Percentiles rank a stretch among this genome's conserved stretches.
Evolutionary conservation across 1,140 invertebrate species (phyloP).

Genomic region (Lycorma delicatula): DNA sequence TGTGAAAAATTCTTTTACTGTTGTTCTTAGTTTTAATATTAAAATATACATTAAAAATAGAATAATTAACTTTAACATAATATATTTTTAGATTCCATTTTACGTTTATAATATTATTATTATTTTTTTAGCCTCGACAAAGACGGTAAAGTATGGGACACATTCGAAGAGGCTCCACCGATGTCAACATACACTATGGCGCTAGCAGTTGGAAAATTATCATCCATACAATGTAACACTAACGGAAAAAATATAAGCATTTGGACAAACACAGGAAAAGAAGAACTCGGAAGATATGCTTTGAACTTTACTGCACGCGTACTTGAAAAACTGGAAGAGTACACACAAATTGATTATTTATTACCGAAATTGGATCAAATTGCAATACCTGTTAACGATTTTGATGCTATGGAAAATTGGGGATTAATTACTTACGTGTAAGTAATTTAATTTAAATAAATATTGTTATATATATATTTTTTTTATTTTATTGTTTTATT

Average conservation of each 20-base stretch:
- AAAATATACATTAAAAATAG: no score
- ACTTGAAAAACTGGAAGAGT: conserved; percentile 30
- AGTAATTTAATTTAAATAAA: neutral
- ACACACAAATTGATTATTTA: conserved; percentile 41
- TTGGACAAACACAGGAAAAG: conserved; percentile 12
- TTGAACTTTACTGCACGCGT: neutral
- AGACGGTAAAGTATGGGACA: conserved; percentile 30
- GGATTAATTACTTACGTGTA: neutral
- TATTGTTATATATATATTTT: no score
- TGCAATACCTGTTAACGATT: conserved; percentile 61
- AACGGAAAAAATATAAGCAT: neutral
- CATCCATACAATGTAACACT: neutral
- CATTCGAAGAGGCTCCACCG: conserved; percentile 50
- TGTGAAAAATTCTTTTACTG: no score
- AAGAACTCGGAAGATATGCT: neutral
- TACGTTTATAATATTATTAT: no score
- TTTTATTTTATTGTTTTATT: no score
- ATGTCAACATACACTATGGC: conserved; percentile 73
- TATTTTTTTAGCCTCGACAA: conserved; percentile 5
- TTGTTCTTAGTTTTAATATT: no score
- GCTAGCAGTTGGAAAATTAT: conserved; percentile 59
- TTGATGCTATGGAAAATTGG: conserved; percentile 38
- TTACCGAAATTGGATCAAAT: conserved; percentile 55
- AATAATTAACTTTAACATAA: no score
- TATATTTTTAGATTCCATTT: no score